Evolutionary conservation across 2,888 invertebrate genomes (phyloP).

Genomic region (Drosophila yooni): DNA sequence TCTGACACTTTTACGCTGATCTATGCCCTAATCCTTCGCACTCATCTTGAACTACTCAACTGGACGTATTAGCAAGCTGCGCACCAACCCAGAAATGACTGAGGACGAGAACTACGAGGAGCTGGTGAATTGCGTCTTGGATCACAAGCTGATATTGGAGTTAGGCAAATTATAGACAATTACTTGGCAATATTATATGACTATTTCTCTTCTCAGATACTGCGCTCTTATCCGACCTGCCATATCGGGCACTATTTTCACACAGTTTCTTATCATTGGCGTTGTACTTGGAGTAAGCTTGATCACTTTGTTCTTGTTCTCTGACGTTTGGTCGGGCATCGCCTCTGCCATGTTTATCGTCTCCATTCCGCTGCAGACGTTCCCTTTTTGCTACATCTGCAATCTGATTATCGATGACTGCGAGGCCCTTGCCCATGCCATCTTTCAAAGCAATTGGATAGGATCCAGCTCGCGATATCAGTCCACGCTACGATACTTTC

Average conservation of each 20-base stretch:
- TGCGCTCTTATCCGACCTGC: constrained; percentile 64
- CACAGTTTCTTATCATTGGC: constrained; percentile 71
- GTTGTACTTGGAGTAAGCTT: constrained; percentile 65
- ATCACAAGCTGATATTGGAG: constrained; percentile 76
- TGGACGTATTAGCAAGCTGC: constrained; percentile 58
- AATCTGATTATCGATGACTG: constrained; percentile 74
- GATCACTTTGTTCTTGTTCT: constrained; percentile 69
- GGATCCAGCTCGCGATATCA: constrained; percentile 59
- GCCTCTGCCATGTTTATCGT: constrained; percentile 59
- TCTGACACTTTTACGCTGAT: constrained; percentile 36
- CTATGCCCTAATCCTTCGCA: constrained; percentile 34
- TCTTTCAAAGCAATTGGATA: constrained; percentile 80
- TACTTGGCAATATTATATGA: not conserved
- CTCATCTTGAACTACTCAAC: constrained; percentile 62
- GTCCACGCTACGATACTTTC: constrained; percentile 62
- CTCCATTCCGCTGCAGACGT: constrained; percentile 64
- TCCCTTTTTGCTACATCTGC: constrained; percentile 76
- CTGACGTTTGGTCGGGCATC: constrained; percentile 60
- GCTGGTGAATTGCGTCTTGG: constrained; percentile 66
- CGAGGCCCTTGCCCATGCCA: constrained; percentile 55
- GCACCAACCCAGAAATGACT: constrained; percentile 40
- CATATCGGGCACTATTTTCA: constrained; percentile 72
- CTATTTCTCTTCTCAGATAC: constrained; percentile 34
- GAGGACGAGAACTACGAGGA: constrained; percentile 67
- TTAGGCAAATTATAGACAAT: constrained; percentile 17